Evolutionary conservation across 2,888 invertebrate species (phyloP), one percentile per base, ranked within the genome.

Genomic region (Rotaria socialis): DNA sequence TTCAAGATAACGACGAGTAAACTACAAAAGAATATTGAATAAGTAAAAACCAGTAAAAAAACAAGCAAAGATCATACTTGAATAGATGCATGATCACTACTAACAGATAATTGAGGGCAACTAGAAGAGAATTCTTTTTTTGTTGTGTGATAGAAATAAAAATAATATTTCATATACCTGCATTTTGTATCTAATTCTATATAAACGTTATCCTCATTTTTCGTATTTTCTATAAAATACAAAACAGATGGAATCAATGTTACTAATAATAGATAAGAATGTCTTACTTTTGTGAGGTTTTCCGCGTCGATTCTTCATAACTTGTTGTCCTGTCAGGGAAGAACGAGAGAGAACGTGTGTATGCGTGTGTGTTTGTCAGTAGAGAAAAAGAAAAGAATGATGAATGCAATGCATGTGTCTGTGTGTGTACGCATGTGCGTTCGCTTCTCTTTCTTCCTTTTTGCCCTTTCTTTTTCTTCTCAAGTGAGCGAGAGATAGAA

Each of bases 141-240:
- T 67, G 8, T 67, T 67, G 0, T 27, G 11, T 67, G 16, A 52
- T 52, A 52, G 19, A 7, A 22, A 5, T 1, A 19, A 35, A 35
- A 67, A 27, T 2, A 41, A 67, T 27, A 60, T 19, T 24, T 7
- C 5, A 24, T n/a, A 3, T 80, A 80, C 80, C 80, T 47, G n/a
- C 80, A 80, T 47, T 80, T 80, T n/a, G 80, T 80, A 47, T 80
- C 80, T 47, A 80, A 47, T 47, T 80, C 80, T n/a, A 80, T 80
- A 47, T 80, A 80, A 47, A 80, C 24, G 11, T 47, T 24, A 11
- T 80, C 80, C n/a, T 80, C 80, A 80, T 43, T 43, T 80, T 43
- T 80, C 24, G 11, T 35, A 35, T 14, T 16, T 67, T 67, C 67
- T 67, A 35, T 35, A n/a, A 16, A 67, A 67, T 67, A 67, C 2